Evolutionary conservation across 2,888 invertebrate genomes (phyloP).

Genomic region (Nymphalis c-album): DNA sequence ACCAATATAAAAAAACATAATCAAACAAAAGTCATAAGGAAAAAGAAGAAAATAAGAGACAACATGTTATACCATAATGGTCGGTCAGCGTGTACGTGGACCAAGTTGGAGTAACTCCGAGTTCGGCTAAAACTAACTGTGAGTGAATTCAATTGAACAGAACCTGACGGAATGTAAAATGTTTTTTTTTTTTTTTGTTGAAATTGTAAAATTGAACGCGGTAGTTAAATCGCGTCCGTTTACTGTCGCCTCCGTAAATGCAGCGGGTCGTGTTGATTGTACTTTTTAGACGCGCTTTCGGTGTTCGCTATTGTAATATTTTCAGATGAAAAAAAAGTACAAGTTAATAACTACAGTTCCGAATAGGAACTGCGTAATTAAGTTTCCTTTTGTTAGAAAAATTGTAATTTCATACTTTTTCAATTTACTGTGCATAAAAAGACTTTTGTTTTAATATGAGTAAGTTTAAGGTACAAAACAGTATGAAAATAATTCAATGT

Average conservation of each 20-base stretch:
- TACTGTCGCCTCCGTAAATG: constrained; percentile 32
- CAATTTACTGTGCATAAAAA: background rate
- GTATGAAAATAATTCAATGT: background rate
- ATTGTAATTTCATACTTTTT: constrained; percentile 14
- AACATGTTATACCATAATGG: background rate
- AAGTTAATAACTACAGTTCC: constrained; percentile 23
- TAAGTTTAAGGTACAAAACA: background rate
- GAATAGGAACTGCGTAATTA: constrained; percentile 27
- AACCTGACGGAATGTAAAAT: constrained; percentile 37
- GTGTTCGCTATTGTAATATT: constrained; percentile 33
- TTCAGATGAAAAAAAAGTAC: constrained; percentile 21
- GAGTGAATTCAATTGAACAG: constrained; percentile 38
- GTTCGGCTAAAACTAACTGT: constrained; percentile 16
- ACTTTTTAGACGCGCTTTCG: constrained; percentile 31
- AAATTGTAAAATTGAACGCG: constrained; percentile 39
- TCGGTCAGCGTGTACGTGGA: constrained; percentile 3
- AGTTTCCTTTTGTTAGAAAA: constrained; percentile 29
- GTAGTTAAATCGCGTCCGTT: constrained; percentile 30
- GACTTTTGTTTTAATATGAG: background rate
- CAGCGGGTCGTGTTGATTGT: constrained; percentile 28
- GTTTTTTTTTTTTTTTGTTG: constrained; percentile 39
- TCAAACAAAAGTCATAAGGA: background rate
- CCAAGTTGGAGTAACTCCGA: constrained; percentile 1
- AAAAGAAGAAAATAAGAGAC: background rate
- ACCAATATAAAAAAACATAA: background rate